These are phyloP conservation scores for Cyclopterus lumpus DNA, from an alignment of 2,797 vertebrate species.

Conservation along the genomic window DNA sequence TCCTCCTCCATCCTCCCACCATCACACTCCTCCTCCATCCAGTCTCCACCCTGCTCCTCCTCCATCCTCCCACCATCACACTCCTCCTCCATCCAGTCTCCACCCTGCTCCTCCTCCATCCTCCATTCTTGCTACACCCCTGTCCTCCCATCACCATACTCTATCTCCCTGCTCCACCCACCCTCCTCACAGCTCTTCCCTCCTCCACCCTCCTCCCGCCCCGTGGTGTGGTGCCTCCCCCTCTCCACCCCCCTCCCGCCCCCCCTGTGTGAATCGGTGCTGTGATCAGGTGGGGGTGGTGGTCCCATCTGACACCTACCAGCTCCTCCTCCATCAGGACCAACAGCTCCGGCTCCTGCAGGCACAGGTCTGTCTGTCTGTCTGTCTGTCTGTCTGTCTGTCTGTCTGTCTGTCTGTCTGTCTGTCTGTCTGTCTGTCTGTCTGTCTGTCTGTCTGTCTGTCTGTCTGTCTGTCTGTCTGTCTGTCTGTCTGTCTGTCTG, in stretches of 20 bases:
- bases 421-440: neutral
- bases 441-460: no score
- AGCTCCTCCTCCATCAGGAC: conserved; percentile 91
- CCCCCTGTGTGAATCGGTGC: conserved; percentile 50
- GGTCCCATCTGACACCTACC: conserved; percentile 87
- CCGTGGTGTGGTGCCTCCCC: conserved; percentile 47
- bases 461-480: no score
- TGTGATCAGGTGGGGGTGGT: conserved; percentile 73
- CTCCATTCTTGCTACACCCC: conserved; percentile 20
- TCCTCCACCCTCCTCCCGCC: conserved; percentile 14
- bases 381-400: no score
- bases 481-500: no score
- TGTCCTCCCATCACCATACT: neutral
- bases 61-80: neutral
- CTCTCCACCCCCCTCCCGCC: conserved; percentile 61
- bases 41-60: conserved; percentile 38
- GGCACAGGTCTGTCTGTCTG: conserved; percentile 83
- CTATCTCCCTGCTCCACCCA: neutral
- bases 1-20: conserved; percentile 14
- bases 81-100: conserved; percentile 20
- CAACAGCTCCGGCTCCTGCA: conserved; percentile 93
- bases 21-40: conserved; percentile 7
- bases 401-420: no score
- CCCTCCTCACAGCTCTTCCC: neutral
- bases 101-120: conserved; percentile 1